phyloP scores from a whole-genome alignment of 2,113 vertebrate genomes.

The Macroglossus sobrinus region DNA sequence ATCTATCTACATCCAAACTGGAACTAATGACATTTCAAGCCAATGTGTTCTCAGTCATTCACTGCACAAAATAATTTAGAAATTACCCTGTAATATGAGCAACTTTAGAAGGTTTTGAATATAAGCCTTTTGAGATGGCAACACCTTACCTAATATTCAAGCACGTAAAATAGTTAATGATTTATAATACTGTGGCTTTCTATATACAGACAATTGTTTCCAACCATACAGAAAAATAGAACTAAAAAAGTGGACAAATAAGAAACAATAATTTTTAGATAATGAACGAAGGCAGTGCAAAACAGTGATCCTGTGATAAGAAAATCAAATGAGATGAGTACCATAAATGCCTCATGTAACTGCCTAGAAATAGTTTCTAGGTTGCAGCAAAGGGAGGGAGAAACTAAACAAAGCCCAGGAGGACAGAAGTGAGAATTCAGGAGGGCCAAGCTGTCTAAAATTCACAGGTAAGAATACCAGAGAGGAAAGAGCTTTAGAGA shows the following conservation, averaged over 20 bases:
- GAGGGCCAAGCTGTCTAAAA: neutral
- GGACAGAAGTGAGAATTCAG: neutral
- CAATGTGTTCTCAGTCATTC: neutral
- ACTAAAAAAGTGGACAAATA: neutral
- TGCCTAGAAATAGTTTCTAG: neutral
- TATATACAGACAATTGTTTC: neutral
- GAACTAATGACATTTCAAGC: neutral
- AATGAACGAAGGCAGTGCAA: neutral
- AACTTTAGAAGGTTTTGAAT: slow-evolving; percentile 28
- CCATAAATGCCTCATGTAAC: neutral
- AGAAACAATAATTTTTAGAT: slow-evolving; percentile 13
- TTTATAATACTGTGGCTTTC: slow-evolving; percentile 15
- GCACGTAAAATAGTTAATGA: neutral
- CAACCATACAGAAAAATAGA: neutral
- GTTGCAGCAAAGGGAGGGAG: neutral
- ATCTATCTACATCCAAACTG: neutral
- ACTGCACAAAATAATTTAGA: neutral
- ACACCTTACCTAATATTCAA: neutral
- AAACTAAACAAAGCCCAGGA: neutral
- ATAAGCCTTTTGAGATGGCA: neutral
- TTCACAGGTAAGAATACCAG: neutral
- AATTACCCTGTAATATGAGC: neutral
- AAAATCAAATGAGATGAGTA: neutral
- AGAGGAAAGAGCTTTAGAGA: neutral
- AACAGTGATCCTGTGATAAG: neutral